phyloP scores from a whole-genome alignment of 2,888 invertebrate species.

The Syrphus vitripennis region DNA sequence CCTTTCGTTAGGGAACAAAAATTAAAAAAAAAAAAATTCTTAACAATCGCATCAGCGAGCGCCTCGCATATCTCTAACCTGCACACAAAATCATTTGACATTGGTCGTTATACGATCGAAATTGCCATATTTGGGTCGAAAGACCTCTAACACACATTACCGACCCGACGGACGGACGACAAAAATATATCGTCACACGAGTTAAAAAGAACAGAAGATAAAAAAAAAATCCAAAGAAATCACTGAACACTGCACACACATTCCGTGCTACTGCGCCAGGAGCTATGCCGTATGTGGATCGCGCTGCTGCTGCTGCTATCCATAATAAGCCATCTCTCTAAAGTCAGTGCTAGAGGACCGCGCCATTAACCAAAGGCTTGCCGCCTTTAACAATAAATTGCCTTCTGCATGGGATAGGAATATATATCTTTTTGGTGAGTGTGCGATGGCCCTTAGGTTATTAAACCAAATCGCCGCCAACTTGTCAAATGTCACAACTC shows the following conservation, averaged over 20 bases:
- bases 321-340: conserved; percentile 34
- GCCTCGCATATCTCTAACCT: conserved; percentile 10
- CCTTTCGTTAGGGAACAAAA: background rate
- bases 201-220: background rate
- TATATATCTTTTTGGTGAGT: background rate
- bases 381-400: conserved; percentile 43
- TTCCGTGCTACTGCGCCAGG: conserved; percentile 36
- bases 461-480: conserved; percentile 72
- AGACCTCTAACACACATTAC: conserved; percentile 8
- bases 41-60: background rate
- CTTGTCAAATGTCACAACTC: conserved; percentile 70
- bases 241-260: conserved; percentile 37
- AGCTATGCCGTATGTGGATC: conserved; percentile 17
- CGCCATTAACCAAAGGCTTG: conserved; percentile 39
- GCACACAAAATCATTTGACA: conserved; percentile 43
- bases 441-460: conserved; percentile 56
- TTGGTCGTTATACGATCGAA: conserved; percentile 48
- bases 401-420: background rate
- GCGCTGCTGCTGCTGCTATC: conserved; percentile 7
- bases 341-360: background rate
- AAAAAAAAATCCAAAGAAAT: background rate
- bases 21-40: background rate
- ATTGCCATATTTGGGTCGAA: conserved; percentile 61
- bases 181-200: conserved; percentile 18
- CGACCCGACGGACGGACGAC: background rate